Evolutionary conservation across 1,140 invertebrate species (phyloP).

Genomic region (Cydia pomonella): DNA sequence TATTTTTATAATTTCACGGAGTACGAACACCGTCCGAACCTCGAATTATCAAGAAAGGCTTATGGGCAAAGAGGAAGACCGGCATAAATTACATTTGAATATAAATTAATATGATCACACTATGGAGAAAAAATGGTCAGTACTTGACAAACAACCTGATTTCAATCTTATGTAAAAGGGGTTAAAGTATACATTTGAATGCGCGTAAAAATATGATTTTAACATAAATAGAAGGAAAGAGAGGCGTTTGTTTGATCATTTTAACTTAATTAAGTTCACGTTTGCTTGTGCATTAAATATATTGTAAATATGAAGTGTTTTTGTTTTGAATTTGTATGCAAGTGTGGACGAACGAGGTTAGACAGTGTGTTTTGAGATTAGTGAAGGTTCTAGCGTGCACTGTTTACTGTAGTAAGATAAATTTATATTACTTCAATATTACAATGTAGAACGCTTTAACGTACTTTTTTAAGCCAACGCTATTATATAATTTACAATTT

Average conservation of each 20-base stretch:
- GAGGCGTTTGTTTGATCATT: slow-evolving; percentile 36
- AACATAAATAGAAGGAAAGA: slow-evolving; percentile 29
- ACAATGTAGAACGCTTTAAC: too few relatives aligned
- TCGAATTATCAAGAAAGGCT: slow-evolving; percentile 54
- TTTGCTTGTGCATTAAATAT: slow-evolving; percentile 28
- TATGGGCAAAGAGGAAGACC: slow-evolving; percentile 59
- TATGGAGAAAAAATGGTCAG: slow-evolving; percentile 46
- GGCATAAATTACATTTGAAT: slow-evolving; percentile 78
- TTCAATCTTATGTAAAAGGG: background rate
- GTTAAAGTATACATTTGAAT: slow-evolving; percentile 14
- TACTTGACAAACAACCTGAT: background rate
- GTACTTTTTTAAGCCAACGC: too few relatives aligned
- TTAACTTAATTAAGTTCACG: slow-evolving; percentile 32
- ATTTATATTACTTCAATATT: background rate
- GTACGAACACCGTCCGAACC: slow-evolving; percentile 47
- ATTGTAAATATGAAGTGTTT: slow-evolving; percentile 26
- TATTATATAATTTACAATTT: too few relatives aligned
- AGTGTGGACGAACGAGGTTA: background rate
- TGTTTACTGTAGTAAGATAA: background rate
- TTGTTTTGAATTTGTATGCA: slow-evolving; percentile 24
- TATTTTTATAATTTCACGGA: slow-evolving; percentile 65
- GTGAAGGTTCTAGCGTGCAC: background rate
- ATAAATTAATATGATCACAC: slow-evolving; percentile 73
- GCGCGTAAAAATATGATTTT: background rate
- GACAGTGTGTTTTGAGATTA: background rate